phyloP scores from a whole-genome alignment of 2,888 invertebrate species.

The Pachydiplax longipennis region DNA sequence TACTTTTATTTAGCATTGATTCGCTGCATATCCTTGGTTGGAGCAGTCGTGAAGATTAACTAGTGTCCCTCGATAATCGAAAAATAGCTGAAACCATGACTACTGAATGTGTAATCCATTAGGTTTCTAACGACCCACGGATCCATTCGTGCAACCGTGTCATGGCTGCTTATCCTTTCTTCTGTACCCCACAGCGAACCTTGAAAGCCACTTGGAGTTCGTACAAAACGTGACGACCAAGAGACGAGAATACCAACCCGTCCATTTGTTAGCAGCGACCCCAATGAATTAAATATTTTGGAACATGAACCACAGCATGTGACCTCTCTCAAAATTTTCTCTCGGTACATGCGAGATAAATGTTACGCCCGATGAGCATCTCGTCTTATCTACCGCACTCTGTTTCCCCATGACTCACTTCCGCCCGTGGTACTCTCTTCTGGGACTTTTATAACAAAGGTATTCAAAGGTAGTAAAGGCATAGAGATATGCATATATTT shows the following conservation, averaged over 20 bases:
- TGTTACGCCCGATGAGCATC: background rate
- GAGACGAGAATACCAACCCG: background rate
- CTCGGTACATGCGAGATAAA: background rate
- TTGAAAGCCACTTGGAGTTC: background rate
- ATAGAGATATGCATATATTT: too few species aligned
- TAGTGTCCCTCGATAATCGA: background rate
- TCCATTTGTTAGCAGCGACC: background rate
- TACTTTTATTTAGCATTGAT: too few species aligned
- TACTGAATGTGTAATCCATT: background rate
- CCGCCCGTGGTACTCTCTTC: too few species aligned
- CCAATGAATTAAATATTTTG: background rate
- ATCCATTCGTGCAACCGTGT: background rate
- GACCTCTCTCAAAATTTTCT: background rate
- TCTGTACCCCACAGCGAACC: background rate
- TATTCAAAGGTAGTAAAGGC: too few species aligned
- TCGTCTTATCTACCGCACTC: background rate
- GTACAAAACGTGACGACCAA: background rate
- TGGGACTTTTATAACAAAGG: too few species aligned
- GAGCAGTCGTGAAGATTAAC: background rate
- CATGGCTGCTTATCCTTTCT: background rate
- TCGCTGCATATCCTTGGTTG: background rate
- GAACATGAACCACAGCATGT: background rate
- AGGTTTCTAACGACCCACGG: background rate
- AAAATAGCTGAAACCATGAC: background rate
- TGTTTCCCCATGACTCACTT: too few species aligned